These are phyloP conservation scores for Hydrotaea cyrtoneurina DNA, from an alignment of 2,888 invertebrate species.

Conservation along the genomic window DNA sequence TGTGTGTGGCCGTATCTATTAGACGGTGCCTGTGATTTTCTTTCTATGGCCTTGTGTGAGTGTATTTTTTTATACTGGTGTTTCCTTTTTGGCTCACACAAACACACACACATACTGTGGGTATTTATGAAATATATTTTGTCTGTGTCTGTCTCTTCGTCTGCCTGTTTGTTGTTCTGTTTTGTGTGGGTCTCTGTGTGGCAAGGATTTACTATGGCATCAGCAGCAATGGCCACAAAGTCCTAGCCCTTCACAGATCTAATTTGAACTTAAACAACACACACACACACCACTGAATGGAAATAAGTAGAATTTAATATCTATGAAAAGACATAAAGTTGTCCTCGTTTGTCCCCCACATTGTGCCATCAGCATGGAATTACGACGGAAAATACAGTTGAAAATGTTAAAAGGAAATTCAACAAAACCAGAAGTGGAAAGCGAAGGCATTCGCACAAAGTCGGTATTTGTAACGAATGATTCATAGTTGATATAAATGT, in stretches of 20 bases:
- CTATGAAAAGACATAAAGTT: neutral
- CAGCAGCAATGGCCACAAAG: neutral
- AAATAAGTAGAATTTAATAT: neutral
- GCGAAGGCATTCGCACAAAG: neutral
- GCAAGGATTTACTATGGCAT: neutral
- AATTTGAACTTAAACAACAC: constrained; percentile 42
- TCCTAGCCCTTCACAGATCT: constrained; percentile 15
- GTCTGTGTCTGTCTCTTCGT: neutral
- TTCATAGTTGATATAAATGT: neutral
- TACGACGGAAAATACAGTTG: neutral
- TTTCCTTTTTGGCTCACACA: neutral
- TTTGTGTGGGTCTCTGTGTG: neutral
- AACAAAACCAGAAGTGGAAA: neutral
- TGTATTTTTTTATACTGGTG: no score
- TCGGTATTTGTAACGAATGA: neutral
- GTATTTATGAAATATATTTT: constrained; percentile 16
- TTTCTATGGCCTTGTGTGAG: no score
- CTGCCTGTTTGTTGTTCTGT: neutral
- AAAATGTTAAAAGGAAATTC: neutral
- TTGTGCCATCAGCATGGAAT: neutral
- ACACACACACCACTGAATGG: neutral
- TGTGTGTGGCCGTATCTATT: neutral
- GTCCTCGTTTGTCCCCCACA: neutral
- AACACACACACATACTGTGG: neutral
- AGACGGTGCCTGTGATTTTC: no score